Base-by-base conservation (phyloP, 2,113 vertebrate species). In the Epinephelus cyanopodus region DNA sequence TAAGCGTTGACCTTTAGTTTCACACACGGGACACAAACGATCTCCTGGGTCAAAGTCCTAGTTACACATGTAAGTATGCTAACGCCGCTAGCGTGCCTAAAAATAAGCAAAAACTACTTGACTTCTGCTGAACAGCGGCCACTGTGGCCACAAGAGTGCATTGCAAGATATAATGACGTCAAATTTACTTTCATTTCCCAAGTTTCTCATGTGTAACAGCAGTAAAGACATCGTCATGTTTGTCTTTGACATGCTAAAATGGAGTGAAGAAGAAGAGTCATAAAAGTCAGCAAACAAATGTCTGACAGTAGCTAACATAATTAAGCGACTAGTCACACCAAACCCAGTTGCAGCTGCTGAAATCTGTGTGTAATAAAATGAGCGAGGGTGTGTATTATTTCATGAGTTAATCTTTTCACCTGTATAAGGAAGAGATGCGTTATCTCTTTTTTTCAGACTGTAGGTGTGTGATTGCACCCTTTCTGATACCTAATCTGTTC, bases 401-500 rank as follows among this genome's bases (percentile, higher is more conserved):
- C 48, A 17, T 39, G 13, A 18, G 27, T 63, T 61, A 23, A 74
- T 48, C 45, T 48, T 65, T 21, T 21, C 3, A 58, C 25, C 42
- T 58, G 63, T 33, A 15, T 57, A 21, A 47, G 3, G 25, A 39
- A 39, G 50, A 23, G 29, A 13, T 14, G 47, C n/a, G 27, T 25
- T 15, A 18, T 63, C 14, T 39, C 27, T 81, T 39, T 58, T 17
- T 29, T 47, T 42, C 23, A 50, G 18, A 65, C 29, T 13, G 37
- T 21, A 65, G 2, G 78, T 17, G 74, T 65, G 71, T 65, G 45
- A 77, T 61, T 8, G 17, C 81, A 4, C 42, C 23, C 27, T 47
- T 61, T 69, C 39, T 75, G 17, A 61, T 81, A 86, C 83, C 0
- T 58, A 18, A 33, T 68, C 33, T 77, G 14, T 53, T 77, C 21